phyloP scores from a whole-genome alignment of 2,888 invertebrate genomes.

The Trypoxylon attenuatum region DNA sequence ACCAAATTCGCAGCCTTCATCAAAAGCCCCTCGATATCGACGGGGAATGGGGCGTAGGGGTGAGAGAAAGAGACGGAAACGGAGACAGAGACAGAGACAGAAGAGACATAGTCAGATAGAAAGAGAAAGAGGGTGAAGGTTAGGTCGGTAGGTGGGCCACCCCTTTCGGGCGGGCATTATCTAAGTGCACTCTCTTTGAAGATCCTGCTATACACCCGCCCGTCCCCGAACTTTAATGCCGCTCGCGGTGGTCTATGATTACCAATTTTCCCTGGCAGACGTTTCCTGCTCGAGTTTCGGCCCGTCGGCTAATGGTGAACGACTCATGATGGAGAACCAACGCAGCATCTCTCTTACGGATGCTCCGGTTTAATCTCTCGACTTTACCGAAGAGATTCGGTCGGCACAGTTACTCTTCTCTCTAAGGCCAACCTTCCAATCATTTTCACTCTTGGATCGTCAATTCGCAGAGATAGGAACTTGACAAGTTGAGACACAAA shows the following conservation, averaged over 20 bases:
- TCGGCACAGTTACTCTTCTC: too few relatives aligned
- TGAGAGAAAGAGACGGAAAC: conserved; percentile 2
- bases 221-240: conserved; percentile 72
- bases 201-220: conserved; percentile 65
- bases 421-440: too few relatives aligned
- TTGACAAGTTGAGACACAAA: too few relatives aligned
- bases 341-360: conserved; percentile 30
- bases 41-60: conserved; percentile 31
- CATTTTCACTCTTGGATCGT: too few relatives aligned
- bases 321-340: conserved; percentile 45
- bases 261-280: conserved; percentile 74
- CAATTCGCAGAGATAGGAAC: too few relatives aligned
- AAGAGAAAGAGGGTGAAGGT: conserved; percentile 33
- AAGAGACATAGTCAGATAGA: not conserved
- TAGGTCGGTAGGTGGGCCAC: conserved; percentile 37
- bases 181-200: conserved; percentile 75
- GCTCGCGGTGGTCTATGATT: conserved; percentile 73
- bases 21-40: conserved; percentile 71
- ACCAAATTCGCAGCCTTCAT: conserved; percentile 73
- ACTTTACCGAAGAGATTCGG: too few relatives aligned
- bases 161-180: conserved; percentile 69
- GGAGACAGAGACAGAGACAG: conserved; percentile 29
- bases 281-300: conserved; percentile 67
- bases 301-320: conserved; percentile 57
- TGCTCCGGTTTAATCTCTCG: conserved; percentile 48